Percentiles rank a stretch among this genome's conserved stretches.
These are phyloP conservation scores for Entelurus aequoreus DNA, from an alignment of 2,113 vertebrate genomes.

Conservation along the genomic window DNA sequence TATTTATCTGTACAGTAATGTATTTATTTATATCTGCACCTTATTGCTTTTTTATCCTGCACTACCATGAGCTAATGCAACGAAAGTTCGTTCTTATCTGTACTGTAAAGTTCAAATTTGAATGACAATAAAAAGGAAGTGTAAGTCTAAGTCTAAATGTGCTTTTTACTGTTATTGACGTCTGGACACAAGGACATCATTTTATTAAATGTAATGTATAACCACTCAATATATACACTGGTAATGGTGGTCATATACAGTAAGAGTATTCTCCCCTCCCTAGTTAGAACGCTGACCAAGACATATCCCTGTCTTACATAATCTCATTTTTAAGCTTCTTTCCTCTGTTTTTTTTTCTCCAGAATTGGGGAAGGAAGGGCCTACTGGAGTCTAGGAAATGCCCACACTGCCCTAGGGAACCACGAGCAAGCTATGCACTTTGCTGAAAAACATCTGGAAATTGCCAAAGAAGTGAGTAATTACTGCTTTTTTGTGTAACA, in stretches of 20 bases:
- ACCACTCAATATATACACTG: not conserved
- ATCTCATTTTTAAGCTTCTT: constrained; percentile 28
- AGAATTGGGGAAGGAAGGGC: constrained; percentile 93
- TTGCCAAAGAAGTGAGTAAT: constrained; percentile 88
- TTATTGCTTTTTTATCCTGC: no score
- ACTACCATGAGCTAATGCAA: no score
- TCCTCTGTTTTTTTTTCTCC: constrained; percentile 44
- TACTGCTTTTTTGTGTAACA: constrained; percentile 15
- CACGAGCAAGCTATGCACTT: constrained; percentile 92
- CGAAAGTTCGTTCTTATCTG: no score
- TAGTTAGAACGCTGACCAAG: not conserved
- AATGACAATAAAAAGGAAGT: no score
- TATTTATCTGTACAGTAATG: no score
- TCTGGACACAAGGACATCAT: no score
- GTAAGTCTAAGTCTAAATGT: no score
- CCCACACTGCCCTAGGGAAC: constrained; percentile 91
- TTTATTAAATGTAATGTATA: not conserved
- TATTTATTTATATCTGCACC: no score
- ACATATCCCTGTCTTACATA: constrained; percentile 25
- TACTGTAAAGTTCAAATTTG: no score
- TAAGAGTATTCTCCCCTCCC: not conserved
- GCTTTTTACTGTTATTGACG: no score
- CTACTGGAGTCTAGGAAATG: constrained; percentile 97
- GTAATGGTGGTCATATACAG: not conserved
- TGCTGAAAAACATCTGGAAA: constrained; percentile 92